phyloP scores from a whole-genome alignment of 2,888 invertebrate genomes.

The Barypeithes pellucidus region DNA sequence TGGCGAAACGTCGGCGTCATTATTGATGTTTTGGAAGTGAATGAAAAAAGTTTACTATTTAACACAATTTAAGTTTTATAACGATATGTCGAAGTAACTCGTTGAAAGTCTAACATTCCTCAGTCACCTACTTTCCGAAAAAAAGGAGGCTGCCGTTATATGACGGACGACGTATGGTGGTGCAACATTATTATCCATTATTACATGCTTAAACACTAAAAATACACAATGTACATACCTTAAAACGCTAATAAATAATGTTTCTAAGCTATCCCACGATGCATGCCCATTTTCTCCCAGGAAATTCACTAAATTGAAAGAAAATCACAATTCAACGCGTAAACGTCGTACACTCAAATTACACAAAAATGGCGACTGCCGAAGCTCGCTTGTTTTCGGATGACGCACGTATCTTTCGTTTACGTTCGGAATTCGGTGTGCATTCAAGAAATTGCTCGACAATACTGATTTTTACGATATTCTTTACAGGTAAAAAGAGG shows the following conservation, averaged over 20 bases:
- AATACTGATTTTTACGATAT: neutral
- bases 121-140: neutral
- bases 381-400: conserved; percentile 24
- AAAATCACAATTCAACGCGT: conserved; percentile 21
- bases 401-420: neutral
- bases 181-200: conserved; percentile 12
- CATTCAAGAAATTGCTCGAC: neutral
- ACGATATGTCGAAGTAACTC: neutral
- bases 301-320: conserved; percentile 26
- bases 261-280: conserved; percentile 14
- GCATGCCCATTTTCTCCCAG: conserved; percentile 21
- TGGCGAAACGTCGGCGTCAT: conserved; percentile 17
- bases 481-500: neutral
- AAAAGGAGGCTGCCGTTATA: conserved; percentile 35
- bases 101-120: neutral
- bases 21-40: conserved; percentile 36
- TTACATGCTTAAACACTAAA: neutral
- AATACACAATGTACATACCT: conserved; percentile 30
- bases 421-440: neutral
- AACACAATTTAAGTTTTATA: too few relatives aligned
- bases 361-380: conserved; percentile 39
- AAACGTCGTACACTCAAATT: conserved; percentile 22
- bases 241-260: conserved; percentile 18
- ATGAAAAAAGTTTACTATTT: neutral
- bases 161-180: conserved; percentile 33